Evolutionary conservation across 2,113 vertebrate genomes (phyloP).

Genomic region (Ellobius talpinus): DNA sequence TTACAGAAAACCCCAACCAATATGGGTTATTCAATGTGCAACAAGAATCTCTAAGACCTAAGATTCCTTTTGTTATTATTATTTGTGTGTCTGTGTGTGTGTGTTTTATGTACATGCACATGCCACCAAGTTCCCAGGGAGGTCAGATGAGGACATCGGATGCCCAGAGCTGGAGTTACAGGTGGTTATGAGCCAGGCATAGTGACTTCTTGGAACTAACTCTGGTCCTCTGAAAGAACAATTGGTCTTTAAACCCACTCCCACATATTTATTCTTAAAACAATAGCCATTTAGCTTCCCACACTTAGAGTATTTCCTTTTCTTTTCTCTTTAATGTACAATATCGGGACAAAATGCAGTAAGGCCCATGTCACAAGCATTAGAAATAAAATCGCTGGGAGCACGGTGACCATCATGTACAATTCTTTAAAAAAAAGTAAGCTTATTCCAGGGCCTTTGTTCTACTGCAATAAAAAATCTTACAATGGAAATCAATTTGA

Average conservation of each 20-base stretch:
- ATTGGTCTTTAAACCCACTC: not conserved
- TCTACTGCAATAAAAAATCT: not conserved
- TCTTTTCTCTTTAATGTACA: not conserved
- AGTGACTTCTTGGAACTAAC: not conserved
- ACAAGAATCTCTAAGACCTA: not conserved
- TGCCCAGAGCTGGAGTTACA: not conserved
- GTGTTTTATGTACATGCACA: not conserved
- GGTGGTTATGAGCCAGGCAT: not conserved
- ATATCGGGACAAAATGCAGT: not conserved
- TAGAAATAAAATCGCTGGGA: not conserved
- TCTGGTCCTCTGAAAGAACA: not conserved
- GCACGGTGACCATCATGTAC: not conserved
- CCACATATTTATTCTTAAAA: not conserved
- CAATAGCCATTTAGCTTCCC: not conserved
- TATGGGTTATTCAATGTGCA: not conserved
- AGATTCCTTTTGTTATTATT: not conserved
- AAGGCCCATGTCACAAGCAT: not conserved
- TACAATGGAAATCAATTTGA: not conserved
- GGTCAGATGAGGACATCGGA: not conserved
- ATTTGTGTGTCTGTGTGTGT: not conserved
- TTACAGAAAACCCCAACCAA: not conserved
- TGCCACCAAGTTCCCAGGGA: not conserved
- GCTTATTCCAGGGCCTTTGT: not conserved
- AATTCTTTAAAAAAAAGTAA: constrained; percentile 3
- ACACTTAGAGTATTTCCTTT: not conserved